Evolutionary conservation across 1,140 invertebrate genomes (phyloP), one percentile per base, ranked within the genome.

Genomic region (Marisa cornuarietis): DNA sequence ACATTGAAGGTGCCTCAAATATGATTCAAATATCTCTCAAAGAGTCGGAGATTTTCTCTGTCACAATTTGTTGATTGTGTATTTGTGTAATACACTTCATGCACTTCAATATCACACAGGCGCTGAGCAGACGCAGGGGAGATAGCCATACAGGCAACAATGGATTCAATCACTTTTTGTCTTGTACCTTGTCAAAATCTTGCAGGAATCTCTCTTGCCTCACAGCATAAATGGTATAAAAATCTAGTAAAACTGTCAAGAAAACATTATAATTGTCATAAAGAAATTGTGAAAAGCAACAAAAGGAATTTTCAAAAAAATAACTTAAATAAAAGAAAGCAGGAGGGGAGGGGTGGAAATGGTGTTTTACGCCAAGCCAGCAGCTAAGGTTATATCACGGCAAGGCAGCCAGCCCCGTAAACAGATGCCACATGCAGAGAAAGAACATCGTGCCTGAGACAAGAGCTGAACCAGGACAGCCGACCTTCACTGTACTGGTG

Each of bases 121-220:
- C 26, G 11, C 22, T 31, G 16, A 58, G 54, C 54, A 14, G 54
- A 18, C 16, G 4, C 54, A 9, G 54, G 54, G 54, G 54, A 68
- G 22, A n/a, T 11, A 24, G 22, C 65, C 22, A 68, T 68, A 13
- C 22, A 31, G 11, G 11, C 22, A n/a, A 14, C 65, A 24, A 11
- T 22, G 22, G 65, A 14, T 68, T 8, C 5, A 7, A 69, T 77
- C 76, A 77, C 20, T 77, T 77, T 49, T 79, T 65, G 1, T 81
- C 79, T 68, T 82, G 82, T 7, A 85, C 62, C 16, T 58, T 78
- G 78, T 85, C 79, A 68, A 83, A 84, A 52, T 78, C 83, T 68
- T 82, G 84, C 71, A 86, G 76, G 71, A 86, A 86, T 65, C 83
- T 82, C 65, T 86, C 85, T 72, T 86, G 85, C 76, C 79, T 79